A percentile compares a stretch with the other conserved stretches of the same genome.
Conservation (phyloP, 2,113 vertebrate species). For the Chaenogobius annularis region DNA sequence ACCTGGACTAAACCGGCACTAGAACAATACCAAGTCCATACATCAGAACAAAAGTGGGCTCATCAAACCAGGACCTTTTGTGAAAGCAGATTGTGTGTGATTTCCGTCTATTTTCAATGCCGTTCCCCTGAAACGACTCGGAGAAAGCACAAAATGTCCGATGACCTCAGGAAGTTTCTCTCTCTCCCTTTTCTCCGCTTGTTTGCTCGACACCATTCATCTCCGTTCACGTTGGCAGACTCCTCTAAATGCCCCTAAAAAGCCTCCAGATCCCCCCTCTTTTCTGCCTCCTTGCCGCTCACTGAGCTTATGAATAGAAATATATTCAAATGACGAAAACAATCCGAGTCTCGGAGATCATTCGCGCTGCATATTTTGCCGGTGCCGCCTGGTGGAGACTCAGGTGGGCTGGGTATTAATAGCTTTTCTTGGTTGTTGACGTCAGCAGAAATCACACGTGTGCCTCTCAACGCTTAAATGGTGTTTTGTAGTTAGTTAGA, state of each 20-base stretch:
- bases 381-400: slow-evolving; percentile 45
- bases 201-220: slow-evolving; percentile 25
- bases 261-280: slow-evolving; percentile 27
- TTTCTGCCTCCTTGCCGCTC: not conserved
- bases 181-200: slow-evolving; percentile 29
- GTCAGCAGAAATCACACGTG: slow-evolving; percentile 62
- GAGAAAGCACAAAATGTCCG: not conserved
- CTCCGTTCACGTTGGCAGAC: slow-evolving; percentile 32
- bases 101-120: not conserved
- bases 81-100: not conserved
- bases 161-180: not conserved
- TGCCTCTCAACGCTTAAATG: slow-evolving; percentile 52
- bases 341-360: slow-evolving; percentile 39
- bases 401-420: slow-evolving; percentile 71
- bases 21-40: too few relatives aligned
- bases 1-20: too few relatives aligned
- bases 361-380: slow-evolving; percentile 52
- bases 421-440: slow-evolving; percentile 54
- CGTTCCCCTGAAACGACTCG: not conserved
- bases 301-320: slow-evolving; percentile 29
- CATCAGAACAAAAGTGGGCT: too few relatives aligned
- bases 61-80: too few relatives aligned
- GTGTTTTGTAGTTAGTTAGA: slow-evolving; percentile 53
- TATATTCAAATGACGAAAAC: slow-evolving; percentile 7
- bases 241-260: slow-evolving; percentile 9